Percentiles rank a stretch among this genome's conserved stretches.
These are phyloP conservation scores for Octonoba sinensis DNA, from an alignment of 2,888 invertebrate genomes.

Conservation along the genomic window DNA sequence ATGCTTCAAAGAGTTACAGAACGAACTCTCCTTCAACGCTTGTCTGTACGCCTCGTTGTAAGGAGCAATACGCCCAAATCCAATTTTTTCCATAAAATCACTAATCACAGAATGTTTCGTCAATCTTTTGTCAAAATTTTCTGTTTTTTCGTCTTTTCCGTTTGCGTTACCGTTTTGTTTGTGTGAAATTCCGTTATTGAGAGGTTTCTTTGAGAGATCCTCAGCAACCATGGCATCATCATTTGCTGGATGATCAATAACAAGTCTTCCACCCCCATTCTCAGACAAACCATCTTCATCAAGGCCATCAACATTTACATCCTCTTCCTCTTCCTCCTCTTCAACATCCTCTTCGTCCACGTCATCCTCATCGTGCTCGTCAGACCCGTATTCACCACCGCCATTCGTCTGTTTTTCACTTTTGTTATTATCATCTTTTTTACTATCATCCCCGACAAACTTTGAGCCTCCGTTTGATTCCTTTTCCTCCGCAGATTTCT, in stretches of 20 bases:
- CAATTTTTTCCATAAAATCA: constrained; percentile 96
- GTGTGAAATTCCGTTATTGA: constrained; percentile 39
- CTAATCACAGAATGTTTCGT: constrained; percentile 78
- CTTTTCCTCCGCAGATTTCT: not conserved
- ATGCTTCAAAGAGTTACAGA: constrained; percentile 47
- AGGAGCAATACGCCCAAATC: constrained; percentile 91
- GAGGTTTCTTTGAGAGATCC: constrained; percentile 74
- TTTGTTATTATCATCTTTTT: constrained; percentile 51
- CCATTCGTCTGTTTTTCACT: constrained; percentile 65
- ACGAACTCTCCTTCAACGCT: constrained; percentile 83
- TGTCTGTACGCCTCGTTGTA: constrained; percentile 96
- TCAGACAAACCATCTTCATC: constrained; percentile 43
- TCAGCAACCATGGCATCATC: constrained; percentile 75
- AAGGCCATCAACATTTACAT: constrained; percentile 38
- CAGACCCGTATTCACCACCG: constrained; percentile 72
- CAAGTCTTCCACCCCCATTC: constrained; percentile 44
- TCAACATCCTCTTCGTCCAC: constrained; percentile 74
- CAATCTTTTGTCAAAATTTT: constrained; percentile 74
- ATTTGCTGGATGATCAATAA: constrained; percentile 34
- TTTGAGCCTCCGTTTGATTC: constrained; percentile 13
- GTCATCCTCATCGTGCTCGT: constrained; percentile 67
- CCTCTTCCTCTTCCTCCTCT: constrained; percentile 72
- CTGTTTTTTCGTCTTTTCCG: constrained; percentile 20
- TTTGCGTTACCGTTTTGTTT: constrained; percentile 26
- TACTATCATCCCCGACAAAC: constrained; percentile 3